Conservation (phyloP, 2,797 vertebrate genomes). For the Coranthus polyacanthus region DNA sequence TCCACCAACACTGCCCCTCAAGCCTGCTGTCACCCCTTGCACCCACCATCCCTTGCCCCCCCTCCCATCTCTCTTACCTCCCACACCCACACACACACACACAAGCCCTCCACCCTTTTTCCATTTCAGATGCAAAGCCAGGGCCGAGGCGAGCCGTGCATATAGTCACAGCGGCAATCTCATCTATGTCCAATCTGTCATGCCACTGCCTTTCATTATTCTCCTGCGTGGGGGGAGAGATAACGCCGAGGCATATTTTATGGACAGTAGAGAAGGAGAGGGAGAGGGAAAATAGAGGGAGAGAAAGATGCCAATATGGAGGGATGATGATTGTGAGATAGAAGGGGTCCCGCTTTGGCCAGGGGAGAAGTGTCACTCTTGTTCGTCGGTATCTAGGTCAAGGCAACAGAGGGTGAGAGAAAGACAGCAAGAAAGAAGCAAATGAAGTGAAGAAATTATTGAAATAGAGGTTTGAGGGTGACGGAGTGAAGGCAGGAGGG, state of each 20-base stretch:
- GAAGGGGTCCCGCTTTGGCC: slow-evolving; percentile 81
- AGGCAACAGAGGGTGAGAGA: slow-evolving; percentile 64
- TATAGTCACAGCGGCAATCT: slow-evolving; percentile 88
- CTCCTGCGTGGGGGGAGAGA: slow-evolving; percentile 84
- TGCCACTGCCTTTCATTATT: slow-evolving; percentile 89
- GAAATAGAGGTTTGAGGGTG: slow-evolving; percentile 68
- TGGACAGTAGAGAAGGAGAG: slow-evolving; percentile 77
- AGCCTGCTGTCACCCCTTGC: slow-evolving; percentile 67
- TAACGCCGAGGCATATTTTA: slow-evolving; percentile 89
- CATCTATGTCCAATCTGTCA: slow-evolving; percentile 92
- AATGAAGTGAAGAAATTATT: slow-evolving; percentile 83
- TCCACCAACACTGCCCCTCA: slow-evolving; percentile 56
- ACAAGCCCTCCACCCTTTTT: slow-evolving; percentile 72
- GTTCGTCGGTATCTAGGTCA: slow-evolving; percentile 89
- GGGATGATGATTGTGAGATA: slow-evolving; percentile 50
- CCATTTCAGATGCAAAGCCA: slow-evolving; percentile 87
- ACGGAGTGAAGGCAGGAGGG: slow-evolving; percentile 40
- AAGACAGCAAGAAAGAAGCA: slow-evolving; percentile 72
- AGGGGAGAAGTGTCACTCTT: slow-evolving; percentile 85
- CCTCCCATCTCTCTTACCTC: slow-evolving; percentile 1
- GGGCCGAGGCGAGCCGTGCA: slow-evolving; percentile 82
- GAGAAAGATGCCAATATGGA: slow-evolving; percentile 68
- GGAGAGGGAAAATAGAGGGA: slow-evolving; percentile 75
- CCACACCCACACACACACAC: slow-evolving; percentile 33
- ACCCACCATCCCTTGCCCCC: slow-evolving; percentile 11